Evolutionary conservation across 2,888 invertebrate genomes (phyloP), one percentile per base, ranked within the genome.

Genomic region (Crossocerus cetratus): DNA sequence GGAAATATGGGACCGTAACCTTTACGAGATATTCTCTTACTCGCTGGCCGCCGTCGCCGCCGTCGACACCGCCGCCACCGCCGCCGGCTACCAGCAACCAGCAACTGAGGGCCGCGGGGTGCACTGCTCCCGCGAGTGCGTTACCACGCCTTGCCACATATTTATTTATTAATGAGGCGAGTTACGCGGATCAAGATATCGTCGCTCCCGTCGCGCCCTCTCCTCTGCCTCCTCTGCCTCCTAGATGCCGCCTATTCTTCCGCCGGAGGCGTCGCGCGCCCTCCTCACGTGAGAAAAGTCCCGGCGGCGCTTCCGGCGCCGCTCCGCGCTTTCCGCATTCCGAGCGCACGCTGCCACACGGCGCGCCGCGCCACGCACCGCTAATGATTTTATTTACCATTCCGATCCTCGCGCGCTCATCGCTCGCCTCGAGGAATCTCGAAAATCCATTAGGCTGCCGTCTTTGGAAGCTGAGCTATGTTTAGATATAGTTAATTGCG

Each of bases 151-250:
- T 71, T 59, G 63, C 58, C 65, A 62, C 62, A 65, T 75, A 69
- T 72, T 82, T 82, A 78, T 80, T 82, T 80, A 80, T 82, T 82
- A 82, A 80, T 82, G 78, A 77, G n/a, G n/a, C 74, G 57, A 73
- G 74, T 71, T 72, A 18, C 65, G 72, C 65, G 73, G 76, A 82
- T 82, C 78, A 80, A 71, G 23, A 57, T 65, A 79, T 77, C 70
- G 71, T 65, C 49, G 55, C 45, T 22, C 11, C 61, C 66, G 42
- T 43, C 49, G 14, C 53, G 57, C n/a, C n/a, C n/a, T n/a, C n/a
- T n/a, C n/a, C n/a, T n/a, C n/a, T n/a, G n/a, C n/a, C n/a, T n/a
- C n/a, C n/a, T n/a, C n/a, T n/a, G n/a, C n/a, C n/a, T n/a, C n/a
- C n/a, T n/a, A n/a, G n/a, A n/a, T 63, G 55, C 54, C 45, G 5